Evolutionary conservation across 2,888 invertebrate genomes (phyloP).

Genomic region (Drosophila greeni): DNA sequence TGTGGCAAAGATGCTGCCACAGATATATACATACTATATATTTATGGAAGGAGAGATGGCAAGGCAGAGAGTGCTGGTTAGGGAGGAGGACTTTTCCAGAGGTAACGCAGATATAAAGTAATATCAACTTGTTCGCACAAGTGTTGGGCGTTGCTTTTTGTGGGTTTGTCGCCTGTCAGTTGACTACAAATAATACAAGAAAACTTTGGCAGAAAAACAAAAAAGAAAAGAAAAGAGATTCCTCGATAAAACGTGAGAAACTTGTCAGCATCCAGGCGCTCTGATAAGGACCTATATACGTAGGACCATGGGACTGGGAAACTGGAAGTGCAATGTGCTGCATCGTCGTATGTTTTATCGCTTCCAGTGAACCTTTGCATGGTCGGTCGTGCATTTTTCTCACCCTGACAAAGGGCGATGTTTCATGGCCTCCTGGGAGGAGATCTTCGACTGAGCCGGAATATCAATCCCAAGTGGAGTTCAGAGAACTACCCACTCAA

Average conservation of each 20-base stretch:
- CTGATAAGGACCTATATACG: conserved; percentile 29
- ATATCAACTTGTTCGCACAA: conserved; percentile 43
- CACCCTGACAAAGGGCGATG: conserved; percentile 41
- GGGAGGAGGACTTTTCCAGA: not conserved
- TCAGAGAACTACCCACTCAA: conserved; percentile 12
- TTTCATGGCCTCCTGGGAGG: conserved; percentile 28
- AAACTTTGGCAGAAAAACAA: not conserved
- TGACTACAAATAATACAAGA: conserved; percentile 25
- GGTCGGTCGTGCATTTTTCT: conserved; percentile 46
- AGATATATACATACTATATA: conserved; percentile 42
- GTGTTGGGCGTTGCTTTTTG: conserved; percentile 30
- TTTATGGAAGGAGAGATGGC: conserved; percentile 23
- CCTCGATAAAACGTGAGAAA: conserved; percentile 53
- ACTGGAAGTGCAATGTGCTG: conserved; percentile 57
- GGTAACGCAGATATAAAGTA: conserved; percentile 17
- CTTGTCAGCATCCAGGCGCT: conserved; percentile 38
- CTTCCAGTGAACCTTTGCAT: conserved; percentile 62
- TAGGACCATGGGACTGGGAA: conserved; percentile 20
- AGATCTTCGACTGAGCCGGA: conserved; percentile 2
- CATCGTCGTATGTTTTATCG: conserved; percentile 53
- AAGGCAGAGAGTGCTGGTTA: conserved; percentile 12
- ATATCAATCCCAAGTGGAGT: conserved; percentile 3
- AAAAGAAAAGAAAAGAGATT: conserved; percentile 23
- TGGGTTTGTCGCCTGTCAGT: conserved; percentile 32
- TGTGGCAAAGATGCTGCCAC: conserved; percentile 43